These are phyloP conservation scores for Penaeus vannamei DNA, from an alignment of 1,140 invertebrate species.

Conservation along the genomic window DNA sequence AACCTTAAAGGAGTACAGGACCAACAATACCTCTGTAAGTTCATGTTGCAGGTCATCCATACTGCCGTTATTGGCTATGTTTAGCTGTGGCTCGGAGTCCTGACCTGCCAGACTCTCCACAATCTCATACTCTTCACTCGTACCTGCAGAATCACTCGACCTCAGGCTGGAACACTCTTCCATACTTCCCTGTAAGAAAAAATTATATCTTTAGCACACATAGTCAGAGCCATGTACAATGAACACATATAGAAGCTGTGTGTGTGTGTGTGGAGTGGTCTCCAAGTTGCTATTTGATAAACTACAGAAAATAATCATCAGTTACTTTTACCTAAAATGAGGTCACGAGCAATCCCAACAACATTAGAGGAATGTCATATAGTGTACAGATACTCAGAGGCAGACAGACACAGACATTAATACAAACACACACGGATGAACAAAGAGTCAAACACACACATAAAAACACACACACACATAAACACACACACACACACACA, in stretches of 20 bases:
- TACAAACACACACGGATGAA: no score
- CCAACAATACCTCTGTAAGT: constrained; percentile 78
- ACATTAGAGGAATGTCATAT: no score
- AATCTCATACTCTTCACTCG: constrained; percentile 89
- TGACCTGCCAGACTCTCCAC: constrained; percentile 73
- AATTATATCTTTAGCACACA: not conserved
- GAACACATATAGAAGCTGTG: not conserved
- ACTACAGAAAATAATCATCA: no score
- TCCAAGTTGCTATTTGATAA: not conserved
- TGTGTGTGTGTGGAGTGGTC: not conserved
- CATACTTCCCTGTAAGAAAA: constrained; percentile 73
- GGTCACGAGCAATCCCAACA: not conserved
- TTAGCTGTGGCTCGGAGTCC: constrained; percentile 78
- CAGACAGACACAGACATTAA: no score
- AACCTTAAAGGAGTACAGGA: not conserved
- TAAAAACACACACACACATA: no score
- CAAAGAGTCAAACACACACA: no score
- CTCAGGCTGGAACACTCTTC: constrained; percentile 84
- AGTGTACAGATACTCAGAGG: no score
- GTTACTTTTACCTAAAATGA: not conserved
- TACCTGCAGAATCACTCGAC: constrained; percentile 86
- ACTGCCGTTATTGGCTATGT: constrained; percentile 82
- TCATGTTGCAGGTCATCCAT: constrained; percentile 82
- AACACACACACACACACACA: no score
- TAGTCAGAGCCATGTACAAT: not conserved